Evolutionary conservation across 30 jellyfish, hydroid and myxozoan genomes (phyloP), one percentile per base, ranked within the genome.

Genomic region (Aurelia aurita complex sp. Pacific): DNA sequence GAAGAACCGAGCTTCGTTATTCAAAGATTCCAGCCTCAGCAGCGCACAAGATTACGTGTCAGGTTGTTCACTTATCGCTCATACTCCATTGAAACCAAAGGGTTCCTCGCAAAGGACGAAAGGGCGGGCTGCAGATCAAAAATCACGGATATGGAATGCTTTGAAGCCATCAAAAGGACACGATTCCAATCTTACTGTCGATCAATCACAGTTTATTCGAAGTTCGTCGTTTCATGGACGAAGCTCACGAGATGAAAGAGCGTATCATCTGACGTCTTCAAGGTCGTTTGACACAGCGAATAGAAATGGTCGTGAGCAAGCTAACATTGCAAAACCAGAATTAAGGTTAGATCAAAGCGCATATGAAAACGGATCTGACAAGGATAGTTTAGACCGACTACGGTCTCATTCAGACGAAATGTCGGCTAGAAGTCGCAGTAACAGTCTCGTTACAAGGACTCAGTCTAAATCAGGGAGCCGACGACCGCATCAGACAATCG

Each of bases 11-110:
- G 34, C 36, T 33, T 11, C 79, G 10, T 57, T 73, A 19, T 91
- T 78, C 67, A 70, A 68, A 46, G 98, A 91, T 67, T 59, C 91
- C 16, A 17, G 62, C 59, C 67, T 91, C 1, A 91, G 98, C 86
- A 64, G 88, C 76, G 79, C 96, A 1, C 97, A 91, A 32, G 98
- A 91, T 67, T 91, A 85, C 60, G 98, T 91, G 13, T 91, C 98
- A 3, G 96, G 96, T 5, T 79, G 96, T 70, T 85, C 98, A 10
- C 64, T 86, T n/a, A 76, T 91, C 9, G 74, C 86, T 13, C 96
- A 91, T 53, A 85, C 96, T 29, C 86, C 97, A 11, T 52, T 68
- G 35, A 68, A 79, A 55, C 72, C 85, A 46, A 77, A 77, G 64
- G 32, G 89, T 16, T 66, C 89, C 1, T 18, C 85, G 7, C 63